Base-by-base conservation (phyloP, 2,797 vertebrate genomes). In the Poecilia gillii region DNA sequence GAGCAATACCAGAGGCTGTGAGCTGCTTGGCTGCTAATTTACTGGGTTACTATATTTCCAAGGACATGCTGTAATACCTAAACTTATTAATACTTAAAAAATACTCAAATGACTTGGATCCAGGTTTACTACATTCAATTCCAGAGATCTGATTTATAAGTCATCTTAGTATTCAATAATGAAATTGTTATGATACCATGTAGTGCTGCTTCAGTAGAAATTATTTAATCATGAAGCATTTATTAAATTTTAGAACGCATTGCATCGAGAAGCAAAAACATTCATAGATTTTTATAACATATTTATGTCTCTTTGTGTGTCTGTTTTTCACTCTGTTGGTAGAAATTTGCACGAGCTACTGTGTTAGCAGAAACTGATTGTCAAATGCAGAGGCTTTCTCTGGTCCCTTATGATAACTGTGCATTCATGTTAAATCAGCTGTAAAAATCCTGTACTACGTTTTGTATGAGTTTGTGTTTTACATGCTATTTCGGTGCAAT, bases 401-500 rank as follows among this genome's bases (percentile, higher is more conserved):
- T 62, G 73, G 75, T 83, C 76, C 14, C 33, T 82, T 59, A 73
- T 6, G 73, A 76, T 57, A 47, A 39, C 73, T 62, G 51, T 57
- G 72, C 77, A 70, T 71, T 79, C 72, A 79, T 68, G 57, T 73
- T 74, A 74, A 82, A 36, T 71, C 43, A 72, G 68, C 13, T 28
- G n/a, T 72, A 72, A 45, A 72, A 72, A 72, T 72, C 14, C 0
- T 46, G 14, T 31, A 28, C 13, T 28, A 12, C n/a, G 16, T 45
- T 72, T 72, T 31, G 25, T 28, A 46, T 5, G 36, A 57, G 28
- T 86, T 85, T 92, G 87, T 88, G 92, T 92, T 90, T 90, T 87
- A 94, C 90, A 89, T 89, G 86, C 90, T 93, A 88, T 90, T 93
- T 93, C 89, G 92, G 86, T 88, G 81, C 72, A 82, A 91, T 83